Percentiles rank a stretch among this genome's conserved stretches.
phyloP scores from a whole-genome alignment of 2,888 invertebrate genomes.

The Trichogramma dendrolimi region DNA sequence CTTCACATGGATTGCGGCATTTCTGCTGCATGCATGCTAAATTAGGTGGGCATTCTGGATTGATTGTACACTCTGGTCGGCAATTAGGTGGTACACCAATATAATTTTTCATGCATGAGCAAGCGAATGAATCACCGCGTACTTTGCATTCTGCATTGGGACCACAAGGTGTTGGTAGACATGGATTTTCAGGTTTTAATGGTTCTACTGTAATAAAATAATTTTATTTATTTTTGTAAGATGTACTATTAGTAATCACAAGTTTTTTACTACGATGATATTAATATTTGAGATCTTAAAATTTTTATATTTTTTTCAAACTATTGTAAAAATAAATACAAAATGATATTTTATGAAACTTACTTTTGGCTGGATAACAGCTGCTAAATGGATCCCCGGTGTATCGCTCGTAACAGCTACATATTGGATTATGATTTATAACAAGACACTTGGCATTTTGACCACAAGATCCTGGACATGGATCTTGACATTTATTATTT shows the following conservation, averaged over 20 bases:
- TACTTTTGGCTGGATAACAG: constrained; percentile 58
- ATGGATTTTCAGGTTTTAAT: constrained; percentile 49
- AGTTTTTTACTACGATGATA: not conserved
- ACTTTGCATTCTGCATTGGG: constrained; percentile 58
- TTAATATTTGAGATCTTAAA: constrained; percentile 2
- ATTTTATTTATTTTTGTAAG: too few relatives aligned
- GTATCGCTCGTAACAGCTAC: constrained; percentile 67
- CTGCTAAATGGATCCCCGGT: constrained; percentile 74
- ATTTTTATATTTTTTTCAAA: constrained; percentile 16
- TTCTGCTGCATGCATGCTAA: constrained; percentile 60
- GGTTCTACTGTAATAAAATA: constrained; percentile 10
- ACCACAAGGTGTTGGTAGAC: constrained; percentile 58
- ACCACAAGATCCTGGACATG: constrained; percentile 76
- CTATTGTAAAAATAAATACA: constrained; percentile 7
- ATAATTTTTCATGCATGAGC: constrained; percentile 58
- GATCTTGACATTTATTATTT: constrained; percentile 73
- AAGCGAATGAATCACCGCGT: constrained; percentile 56
- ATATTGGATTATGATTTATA: constrained; percentile 77
- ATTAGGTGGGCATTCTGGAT: constrained; percentile 56
- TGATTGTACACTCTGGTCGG: constrained; percentile 60
- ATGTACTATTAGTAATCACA: too few relatives aligned
- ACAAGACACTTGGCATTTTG: constrained; percentile 75
- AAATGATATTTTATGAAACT: constrained; percentile 15
- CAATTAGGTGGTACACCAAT: constrained; percentile 59
- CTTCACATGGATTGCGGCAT: constrained; percentile 60